Base-by-base conservation (phyloP, 2,888 invertebrate genomes). In the Malacosoma neustria region DNA sequence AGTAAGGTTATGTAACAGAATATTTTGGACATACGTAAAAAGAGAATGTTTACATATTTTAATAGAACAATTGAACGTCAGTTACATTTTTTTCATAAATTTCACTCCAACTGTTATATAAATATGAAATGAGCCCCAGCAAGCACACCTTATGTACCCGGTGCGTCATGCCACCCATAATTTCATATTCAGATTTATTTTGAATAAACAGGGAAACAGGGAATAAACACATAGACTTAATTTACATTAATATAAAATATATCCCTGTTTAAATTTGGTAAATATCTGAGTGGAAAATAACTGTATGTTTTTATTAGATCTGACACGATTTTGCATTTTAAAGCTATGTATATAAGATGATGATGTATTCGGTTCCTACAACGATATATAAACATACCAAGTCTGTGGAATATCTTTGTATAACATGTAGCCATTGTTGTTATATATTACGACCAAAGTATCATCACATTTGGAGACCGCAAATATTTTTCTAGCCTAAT, bases 111-210 rank as follows among this genome's bases (percentile, higher is more conserved):
- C 51, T 58, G 56, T 54, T 49, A 57, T 54, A 49, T 35, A 60
- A 57, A 70, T 72, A 72, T 69, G 61, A 64, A 72, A 22, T 22
- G 61, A 55, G 45, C 38, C 46, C 38, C 42, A 38, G 38, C 71
- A 72, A 74, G 71, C 72, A 62, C 71, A 66, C 53, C 48, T 59
- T 53, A 58, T 49, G 53, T 49, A 49, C 52, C 43, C 46, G 48
- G 44, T 61, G 61, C 65, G 59, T 63, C 60, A 63, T 46, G 43
- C 46, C 45, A 43, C 47, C 45, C 51, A 45, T 54, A 47, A 48
- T 56, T 45, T 48, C 57, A 51, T 47, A 56, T 55, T 51, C 40
- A 40, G 46, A 48, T 52, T 49, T 43, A 38, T 41, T 46, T 46
- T 35, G 41, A 36, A 32, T 33, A 22, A 22, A 22, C 22, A 22